Evolutionary conservation across 1,140 invertebrate species (phyloP).

Genomic region (Coptotermes formosanus): DNA sequence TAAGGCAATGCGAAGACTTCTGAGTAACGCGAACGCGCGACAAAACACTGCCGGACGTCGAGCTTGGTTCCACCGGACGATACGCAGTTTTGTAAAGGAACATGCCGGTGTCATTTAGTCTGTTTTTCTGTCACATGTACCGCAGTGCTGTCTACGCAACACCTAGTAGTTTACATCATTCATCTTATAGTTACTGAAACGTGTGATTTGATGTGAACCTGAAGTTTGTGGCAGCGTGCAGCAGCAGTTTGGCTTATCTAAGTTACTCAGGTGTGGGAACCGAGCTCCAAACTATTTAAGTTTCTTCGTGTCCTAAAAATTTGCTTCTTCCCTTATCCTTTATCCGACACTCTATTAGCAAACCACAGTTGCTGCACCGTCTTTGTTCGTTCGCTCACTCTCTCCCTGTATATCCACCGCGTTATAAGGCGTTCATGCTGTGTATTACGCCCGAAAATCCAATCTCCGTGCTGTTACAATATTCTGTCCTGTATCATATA

Average conservation of each 20-base stretch:
- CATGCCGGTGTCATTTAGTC: neutral
- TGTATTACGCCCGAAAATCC: too few species aligned
- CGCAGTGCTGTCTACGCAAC: neutral
- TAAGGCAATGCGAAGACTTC: too few species aligned
- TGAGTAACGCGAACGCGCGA: too few species aligned
- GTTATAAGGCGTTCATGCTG: too few species aligned
- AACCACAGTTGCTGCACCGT: neutral
- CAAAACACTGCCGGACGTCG: too few species aligned
- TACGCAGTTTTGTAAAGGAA: too few species aligned
- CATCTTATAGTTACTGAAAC: neutral
- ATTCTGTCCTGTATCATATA: too few species aligned
- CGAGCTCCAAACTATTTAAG: neutral
- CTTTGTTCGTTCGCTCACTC: neutral
- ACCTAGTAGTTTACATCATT: neutral
- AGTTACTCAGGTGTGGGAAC: neutral
- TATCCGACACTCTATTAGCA: neutral
- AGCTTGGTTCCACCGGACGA: too few species aligned
- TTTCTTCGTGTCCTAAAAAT: neutral
- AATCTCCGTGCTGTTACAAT: too few species aligned
- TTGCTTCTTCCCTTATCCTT: neutral
- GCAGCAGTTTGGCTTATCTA: neutral
- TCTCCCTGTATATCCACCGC: neutral
- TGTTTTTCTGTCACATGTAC: neutral
- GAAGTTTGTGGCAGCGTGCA: neutral
- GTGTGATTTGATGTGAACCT: neutral